Evolutionary conservation across 2,797 vertebrate species (phyloP).

Genomic region (Anableps anableps): DNA sequence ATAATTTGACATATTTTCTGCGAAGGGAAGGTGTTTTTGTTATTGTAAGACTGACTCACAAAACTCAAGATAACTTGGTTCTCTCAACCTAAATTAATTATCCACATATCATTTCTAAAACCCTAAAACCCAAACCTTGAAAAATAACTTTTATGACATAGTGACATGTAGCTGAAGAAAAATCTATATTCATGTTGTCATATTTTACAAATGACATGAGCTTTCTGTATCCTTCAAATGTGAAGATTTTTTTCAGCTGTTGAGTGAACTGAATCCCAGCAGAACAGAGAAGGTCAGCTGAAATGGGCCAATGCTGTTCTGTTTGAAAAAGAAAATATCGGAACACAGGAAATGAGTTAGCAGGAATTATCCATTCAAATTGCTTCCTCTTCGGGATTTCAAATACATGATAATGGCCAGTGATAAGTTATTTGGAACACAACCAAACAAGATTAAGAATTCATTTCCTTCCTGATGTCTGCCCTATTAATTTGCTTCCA

Average conservation of each 20-base stretch:
- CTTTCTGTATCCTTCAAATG: background rate
- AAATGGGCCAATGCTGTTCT: conserved; percentile 21
- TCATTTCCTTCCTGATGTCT: conserved; percentile 71
- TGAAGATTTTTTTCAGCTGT: conserved; percentile 17
- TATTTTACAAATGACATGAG: background rate
- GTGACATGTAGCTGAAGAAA: background rate
- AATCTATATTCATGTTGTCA: background rate
- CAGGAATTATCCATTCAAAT: conserved; percentile 83
- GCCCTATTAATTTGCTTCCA: conserved; percentile 61
- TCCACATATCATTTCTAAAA: background rate
- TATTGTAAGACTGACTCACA: background rate
- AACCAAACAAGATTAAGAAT: conserved; percentile 72
- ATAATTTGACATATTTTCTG: background rate
- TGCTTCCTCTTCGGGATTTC: conserved; percentile 77
- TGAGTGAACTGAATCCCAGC: conserved; percentile 49
- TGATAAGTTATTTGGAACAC: conserved; percentile 75
- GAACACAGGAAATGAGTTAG: conserved; percentile 82
- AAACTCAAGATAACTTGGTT: background rate
- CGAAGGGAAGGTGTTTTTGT: background rate
- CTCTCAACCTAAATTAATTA: conserved; percentile 4
- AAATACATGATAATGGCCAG: conserved; percentile 71
- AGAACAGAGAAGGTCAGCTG: conserved; percentile 49
- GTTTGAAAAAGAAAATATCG: conserved; percentile 75
- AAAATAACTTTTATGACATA: too few relatives aligned
- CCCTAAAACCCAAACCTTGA: too few relatives aligned